phyloP scores from a whole-genome alignment of 1,140 invertebrate genomes.

The Bombus sibiricus region DNA sequence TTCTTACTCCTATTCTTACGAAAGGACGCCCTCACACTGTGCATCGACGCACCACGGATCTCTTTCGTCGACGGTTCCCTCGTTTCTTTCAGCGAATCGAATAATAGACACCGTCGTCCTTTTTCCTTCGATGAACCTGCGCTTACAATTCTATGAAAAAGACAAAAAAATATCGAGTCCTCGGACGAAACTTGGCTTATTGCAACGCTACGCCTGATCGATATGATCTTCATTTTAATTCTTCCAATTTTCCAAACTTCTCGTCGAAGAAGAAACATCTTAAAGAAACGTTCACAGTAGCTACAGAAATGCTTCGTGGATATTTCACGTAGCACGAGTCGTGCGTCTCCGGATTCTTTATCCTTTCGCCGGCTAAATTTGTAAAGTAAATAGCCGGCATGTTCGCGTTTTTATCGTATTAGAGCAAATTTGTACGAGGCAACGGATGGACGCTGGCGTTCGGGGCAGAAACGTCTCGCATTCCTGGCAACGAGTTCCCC shows the following conservation, averaged over 20 bases:
- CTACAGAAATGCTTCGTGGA: neutral
- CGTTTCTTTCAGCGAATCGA: constrained; percentile 51
- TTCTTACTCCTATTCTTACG: constrained; percentile 50
- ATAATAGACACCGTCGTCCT: constrained; percentile 51
- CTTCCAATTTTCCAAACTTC: neutral
- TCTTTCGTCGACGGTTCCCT: constrained; percentile 10
- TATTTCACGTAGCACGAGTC: neutral
- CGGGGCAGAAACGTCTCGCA: constrained; percentile 57
- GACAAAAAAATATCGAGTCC: neutral
- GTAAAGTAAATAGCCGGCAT: constrained; percentile 33
- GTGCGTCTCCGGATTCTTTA: constrained; percentile 13
- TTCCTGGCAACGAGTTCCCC: constrained; percentile 63
- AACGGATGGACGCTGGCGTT: constrained; percentile 20
- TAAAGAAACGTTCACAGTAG: neutral
- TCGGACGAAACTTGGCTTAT: constrained; percentile 14
- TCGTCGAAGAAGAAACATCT: neutral
- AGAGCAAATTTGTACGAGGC: constrained; percentile 63
- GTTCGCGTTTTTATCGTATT: constrained; percentile 48
- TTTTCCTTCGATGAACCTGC: constrained; percentile 31
- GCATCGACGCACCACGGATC: constrained; percentile 17
- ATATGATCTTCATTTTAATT: constrained; percentile 31
- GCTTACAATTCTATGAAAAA: neutral
- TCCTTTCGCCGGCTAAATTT: constrained; percentile 15
- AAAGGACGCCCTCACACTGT: constrained; percentile 43
- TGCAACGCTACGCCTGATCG: neutral